Evolutionary conservation across 2,113 vertebrate genomes (phyloP).

Genomic region (Thalassarche chlororhynchos): DNA sequence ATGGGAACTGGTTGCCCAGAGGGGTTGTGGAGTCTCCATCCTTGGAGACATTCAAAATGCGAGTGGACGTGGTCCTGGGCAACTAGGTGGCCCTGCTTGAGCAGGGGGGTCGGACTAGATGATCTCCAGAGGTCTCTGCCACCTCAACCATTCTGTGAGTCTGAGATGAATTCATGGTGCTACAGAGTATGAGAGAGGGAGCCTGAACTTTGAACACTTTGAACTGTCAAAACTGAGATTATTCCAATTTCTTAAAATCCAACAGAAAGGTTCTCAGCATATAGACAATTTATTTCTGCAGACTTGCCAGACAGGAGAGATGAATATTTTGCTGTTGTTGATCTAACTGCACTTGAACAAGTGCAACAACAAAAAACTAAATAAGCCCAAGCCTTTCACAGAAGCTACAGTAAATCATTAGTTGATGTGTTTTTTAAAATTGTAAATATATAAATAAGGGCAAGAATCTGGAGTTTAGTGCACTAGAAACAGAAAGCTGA

Average conservation of each 20-base stretch:
- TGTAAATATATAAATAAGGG: constrained; percentile 17
- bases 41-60: fast-evolving
- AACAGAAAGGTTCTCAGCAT: not conserved
- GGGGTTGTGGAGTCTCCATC: not conserved
- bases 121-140: not conserved
- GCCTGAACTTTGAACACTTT: not conserved
- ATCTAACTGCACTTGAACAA: not conserved
- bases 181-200: not conserved
- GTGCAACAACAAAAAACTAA: not conserved
- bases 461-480: not conserved
- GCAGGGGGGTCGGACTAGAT: not conserved
- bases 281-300: not conserved
- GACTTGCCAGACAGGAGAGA: not conserved
- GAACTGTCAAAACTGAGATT: not conserved
- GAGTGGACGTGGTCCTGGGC: not conserved
- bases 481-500: constrained; percentile 41
- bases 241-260: not conserved
- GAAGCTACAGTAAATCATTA: not conserved
- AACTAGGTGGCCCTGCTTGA: not conserved
- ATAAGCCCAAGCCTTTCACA: not conserved
- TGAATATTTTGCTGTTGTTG: not conserved
- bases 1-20: not conserved
- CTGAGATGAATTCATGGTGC: not conserved
- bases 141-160: not conserved
- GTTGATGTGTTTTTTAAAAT: not conserved